phyloP scores from a whole-genome alignment of 2,797 vertebrate species.

The Chanos chanos region DNA sequence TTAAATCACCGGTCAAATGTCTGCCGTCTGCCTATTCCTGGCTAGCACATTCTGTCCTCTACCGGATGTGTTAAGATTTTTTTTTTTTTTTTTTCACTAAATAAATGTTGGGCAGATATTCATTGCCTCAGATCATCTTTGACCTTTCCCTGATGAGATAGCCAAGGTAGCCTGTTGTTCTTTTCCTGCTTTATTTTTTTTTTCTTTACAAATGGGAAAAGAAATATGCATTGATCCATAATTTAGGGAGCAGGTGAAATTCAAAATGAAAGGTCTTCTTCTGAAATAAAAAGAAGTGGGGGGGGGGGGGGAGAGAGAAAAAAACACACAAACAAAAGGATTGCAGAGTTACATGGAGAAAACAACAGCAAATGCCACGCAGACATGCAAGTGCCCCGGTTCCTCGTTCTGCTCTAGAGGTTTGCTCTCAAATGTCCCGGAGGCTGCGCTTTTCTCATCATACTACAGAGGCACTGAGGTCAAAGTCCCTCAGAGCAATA shows the following conservation, averaged over 20 bases:
- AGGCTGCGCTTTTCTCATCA: background rate
- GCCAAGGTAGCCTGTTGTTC: constrained; percentile 12
- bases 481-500: background rate
- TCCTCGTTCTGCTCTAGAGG: background rate
- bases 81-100: constrained; percentile 6
- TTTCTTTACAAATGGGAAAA: constrained; percentile 16
- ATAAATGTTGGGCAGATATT: constrained; percentile 11
- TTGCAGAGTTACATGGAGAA: constrained; percentile 10
- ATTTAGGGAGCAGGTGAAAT: constrained; percentile 29
- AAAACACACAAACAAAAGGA: constrained; percentile 17
- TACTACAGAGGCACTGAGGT: background rate
- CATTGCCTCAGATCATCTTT: constrained; percentile 8
- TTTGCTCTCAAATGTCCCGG: background rate
- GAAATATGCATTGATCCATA: constrained; percentile 28
- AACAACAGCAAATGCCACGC: constrained; percentile 6
- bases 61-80: no score
- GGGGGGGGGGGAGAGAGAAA: background rate
- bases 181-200: no score
- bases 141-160: constrained; percentile 33
- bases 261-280: constrained; percentile 9
- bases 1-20: no score
- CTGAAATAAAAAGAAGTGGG: background rate
- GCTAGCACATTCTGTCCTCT: no score
- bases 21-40: no score
- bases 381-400: background rate